These are phyloP conservation scores for Rotaria socialis DNA, from an alignment of 2,888 invertebrate species.

Conservation along the genomic window DNA sequence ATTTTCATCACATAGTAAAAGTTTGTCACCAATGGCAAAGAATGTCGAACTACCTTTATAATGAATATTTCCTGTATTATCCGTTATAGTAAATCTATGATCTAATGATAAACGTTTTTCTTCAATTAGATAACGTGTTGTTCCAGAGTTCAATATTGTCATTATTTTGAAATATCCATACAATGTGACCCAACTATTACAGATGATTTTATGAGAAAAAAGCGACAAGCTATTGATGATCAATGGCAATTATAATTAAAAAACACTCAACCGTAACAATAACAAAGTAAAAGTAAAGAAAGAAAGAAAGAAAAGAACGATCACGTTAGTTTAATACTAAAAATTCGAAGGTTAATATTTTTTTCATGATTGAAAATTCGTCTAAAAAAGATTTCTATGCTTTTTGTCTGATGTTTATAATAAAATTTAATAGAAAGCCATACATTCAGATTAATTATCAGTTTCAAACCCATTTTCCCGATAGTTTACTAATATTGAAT, in stretches of 20 bases:
- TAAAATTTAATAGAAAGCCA: too few relatives aligned
- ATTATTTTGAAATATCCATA: background rate
- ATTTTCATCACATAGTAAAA: background rate
- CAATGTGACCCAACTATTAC: background rate
- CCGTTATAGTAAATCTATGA: background rate
- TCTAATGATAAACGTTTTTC: conserved; percentile 4
- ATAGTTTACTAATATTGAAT: too few relatives aligned
- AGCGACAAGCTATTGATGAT: background rate
- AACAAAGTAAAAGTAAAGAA: background rate
- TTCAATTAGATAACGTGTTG: background rate
- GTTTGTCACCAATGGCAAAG: background rate
- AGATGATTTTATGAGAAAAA: background rate
- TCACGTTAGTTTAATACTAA: too few relatives aligned
- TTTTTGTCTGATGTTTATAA: too few relatives aligned
- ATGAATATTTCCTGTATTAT: background rate
- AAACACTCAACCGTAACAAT: background rate
- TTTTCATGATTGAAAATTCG: background rate
- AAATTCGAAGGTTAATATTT: background rate
- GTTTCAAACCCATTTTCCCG: too few relatives aligned
- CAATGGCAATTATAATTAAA: background rate
- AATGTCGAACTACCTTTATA: background rate
- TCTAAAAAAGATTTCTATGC: too few relatives aligned
- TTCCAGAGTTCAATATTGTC: background rate
- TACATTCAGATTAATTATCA: too few relatives aligned
- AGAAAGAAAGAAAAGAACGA: background rate